These are phyloP conservation scores for Okamejei kenojei DNA, from an alignment of 2,797 vertebrate species.

Conservation along the genomic window DNA sequence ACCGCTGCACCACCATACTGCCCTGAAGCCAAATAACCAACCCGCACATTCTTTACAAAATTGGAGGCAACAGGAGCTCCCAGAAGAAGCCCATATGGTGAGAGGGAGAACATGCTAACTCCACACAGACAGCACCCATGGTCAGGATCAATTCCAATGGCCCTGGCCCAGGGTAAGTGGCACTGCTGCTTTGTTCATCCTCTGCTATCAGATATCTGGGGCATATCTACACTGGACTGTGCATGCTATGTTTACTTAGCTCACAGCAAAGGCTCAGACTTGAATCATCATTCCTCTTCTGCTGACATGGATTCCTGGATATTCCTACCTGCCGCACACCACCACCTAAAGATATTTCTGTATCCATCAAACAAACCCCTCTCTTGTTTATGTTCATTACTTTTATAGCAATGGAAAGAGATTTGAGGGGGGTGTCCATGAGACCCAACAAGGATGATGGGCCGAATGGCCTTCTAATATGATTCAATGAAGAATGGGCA, in stretches of 20 bases:
- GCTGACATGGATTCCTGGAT: background rate
- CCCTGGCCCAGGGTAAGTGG: background rate
- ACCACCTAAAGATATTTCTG: background rate
- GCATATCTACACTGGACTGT: too few species aligned
- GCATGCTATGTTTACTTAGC: background rate
- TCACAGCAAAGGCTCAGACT: background rate
- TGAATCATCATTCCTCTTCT: background rate
- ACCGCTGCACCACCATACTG: too few species aligned
- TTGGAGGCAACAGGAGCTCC: too few species aligned
- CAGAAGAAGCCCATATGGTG: too few species aligned
- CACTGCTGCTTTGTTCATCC: background rate
- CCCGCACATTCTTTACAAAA: background rate
- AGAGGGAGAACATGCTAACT: too few species aligned
- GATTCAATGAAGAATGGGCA: background rate
- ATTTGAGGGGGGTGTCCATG: too few species aligned
- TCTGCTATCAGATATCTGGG: too few species aligned
- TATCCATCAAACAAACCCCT: background rate
- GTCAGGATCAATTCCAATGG: background rate
- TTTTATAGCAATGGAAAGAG: background rate
- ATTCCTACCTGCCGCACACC: background rate
- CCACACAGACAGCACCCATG: too few species aligned
- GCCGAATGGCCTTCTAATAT: too few species aligned
- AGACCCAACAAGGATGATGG: too few species aligned
- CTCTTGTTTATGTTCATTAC: background rate
- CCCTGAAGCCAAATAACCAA: background rate